Evolutionary conservation across 2,888 invertebrate genomes (phyloP).

Genomic region (Philhelius pedissequus): DNA sequence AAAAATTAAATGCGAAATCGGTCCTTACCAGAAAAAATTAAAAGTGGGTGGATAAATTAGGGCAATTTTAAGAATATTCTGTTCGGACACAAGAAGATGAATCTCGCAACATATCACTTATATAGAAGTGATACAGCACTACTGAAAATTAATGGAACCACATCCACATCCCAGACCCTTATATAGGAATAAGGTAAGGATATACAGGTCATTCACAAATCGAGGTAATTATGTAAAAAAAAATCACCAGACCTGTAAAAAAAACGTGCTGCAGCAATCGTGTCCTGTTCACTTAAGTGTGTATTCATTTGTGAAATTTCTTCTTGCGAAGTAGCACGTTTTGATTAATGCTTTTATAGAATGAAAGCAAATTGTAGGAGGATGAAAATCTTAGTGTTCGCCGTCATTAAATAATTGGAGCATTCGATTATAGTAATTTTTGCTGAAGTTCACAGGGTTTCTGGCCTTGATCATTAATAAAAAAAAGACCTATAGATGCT

Average conservation of each 20-base stretch:
- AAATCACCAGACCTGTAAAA: neutral
- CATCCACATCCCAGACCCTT: neutral
- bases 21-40: neutral
- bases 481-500: too few relatives aligned
- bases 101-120: constrained; percentile 53
- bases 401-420: constrained; percentile 55
- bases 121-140: constrained; percentile 62
- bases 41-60: constrained; percentile 66
- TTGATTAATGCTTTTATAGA: constrained; percentile 57
- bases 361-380: constrained; percentile 48
- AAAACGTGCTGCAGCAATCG: constrained; percentile 57
- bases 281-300: constrained; percentile 42
- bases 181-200: constrained; percentile 22
- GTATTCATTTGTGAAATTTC: neutral
- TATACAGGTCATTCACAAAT: constrained; percentile 47
- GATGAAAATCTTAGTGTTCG: constrained; percentile 42
- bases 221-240: constrained; percentile 53
- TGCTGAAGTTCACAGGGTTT: neutral
- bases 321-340: constrained; percentile 14
- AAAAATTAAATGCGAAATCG: constrained; percentile 44
- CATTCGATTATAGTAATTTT: constrained; percentile 61
- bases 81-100: constrained; percentile 3
- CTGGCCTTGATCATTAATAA: neutral
- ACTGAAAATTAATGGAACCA: constrained; percentile 61
- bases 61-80: constrained; percentile 53